Evolutionary conservation across 2,113 vertebrate species (phyloP).

Genomic region (Chlorodrepanis virens): DNA sequence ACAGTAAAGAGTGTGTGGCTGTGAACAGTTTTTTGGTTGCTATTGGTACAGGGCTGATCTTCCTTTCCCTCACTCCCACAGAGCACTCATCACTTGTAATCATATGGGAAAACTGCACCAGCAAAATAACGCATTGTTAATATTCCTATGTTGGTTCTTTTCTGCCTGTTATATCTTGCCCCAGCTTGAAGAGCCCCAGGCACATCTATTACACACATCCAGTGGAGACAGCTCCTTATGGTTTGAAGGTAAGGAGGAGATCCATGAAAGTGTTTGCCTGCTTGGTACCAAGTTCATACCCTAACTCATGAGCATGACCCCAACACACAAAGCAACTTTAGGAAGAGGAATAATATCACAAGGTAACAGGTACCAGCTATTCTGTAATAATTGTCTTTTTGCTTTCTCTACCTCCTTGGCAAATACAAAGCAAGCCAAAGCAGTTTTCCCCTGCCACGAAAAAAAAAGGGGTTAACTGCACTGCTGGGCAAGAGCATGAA

Average conservation of each 20-base stretch:
- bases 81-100: slow-evolving; percentile 51
- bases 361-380: not conserved
- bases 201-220: slow-evolving; percentile 17
- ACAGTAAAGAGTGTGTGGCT: not conserved
- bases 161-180: slow-evolving; percentile 62
- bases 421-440: not conserved
- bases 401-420: not conserved
- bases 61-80: slow-evolving; percentile 26
- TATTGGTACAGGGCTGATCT: not conserved
- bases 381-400: not conserved
- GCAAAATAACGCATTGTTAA: slow-evolving; percentile 36
- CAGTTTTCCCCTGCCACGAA: not conserved
- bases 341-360: not conserved
- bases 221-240: slow-evolving; percentile 7
- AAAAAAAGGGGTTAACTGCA: not conserved
- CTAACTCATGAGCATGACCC: not conserved
- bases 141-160: slow-evolving; percentile 40
- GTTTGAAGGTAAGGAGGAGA: slow-evolving; percentile 17
- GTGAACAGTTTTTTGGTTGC: not conserved
- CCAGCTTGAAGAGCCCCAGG: slow-evolving; percentile 66
- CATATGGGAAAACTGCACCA: slow-evolving; percentile 61
- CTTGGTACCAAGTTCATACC: not conserved
- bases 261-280: not conserved
- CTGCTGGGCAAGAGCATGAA: not conserved
- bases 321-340: not conserved